Base-by-base conservation (phyloP, 2,113 vertebrate genomes). In the Scortum barcoo region DNA sequence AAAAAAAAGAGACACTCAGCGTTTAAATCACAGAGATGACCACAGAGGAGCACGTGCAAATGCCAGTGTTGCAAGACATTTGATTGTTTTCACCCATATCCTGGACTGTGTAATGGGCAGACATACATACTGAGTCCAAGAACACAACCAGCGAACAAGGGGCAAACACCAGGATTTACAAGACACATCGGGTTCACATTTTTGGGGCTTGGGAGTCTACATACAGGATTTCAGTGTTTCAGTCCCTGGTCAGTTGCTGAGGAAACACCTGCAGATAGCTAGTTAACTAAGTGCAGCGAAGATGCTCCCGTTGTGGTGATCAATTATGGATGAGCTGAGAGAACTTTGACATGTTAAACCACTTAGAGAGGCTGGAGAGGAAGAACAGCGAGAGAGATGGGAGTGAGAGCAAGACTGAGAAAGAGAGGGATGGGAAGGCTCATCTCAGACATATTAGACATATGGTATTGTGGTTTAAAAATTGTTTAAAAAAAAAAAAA, bases 301-400 rank as follows among this genome's bases (percentile, higher is more conserved):
- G 93, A 95, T 89, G 91, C 85, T 85, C 81, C 91, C 90, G 78
- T 89, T 89, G 89, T 89, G 85, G 72, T 67, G 78, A 95, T 95
- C 92, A 95, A 95, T 95, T 94, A 95, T 95, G 93, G 91, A 95
- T 94, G 94, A 91, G 82, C 84, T 20, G 85, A 92, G 93, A 90
- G 93, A 95, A 95, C 93, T 93, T 93, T 90, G 92, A 95, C 94
- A 94, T 94, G 94, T 94, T 93, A 94, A 95, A 94, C 93, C 95
- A 95, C 94, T 95, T 95, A 94, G 92, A 94, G 91, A 63, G 87
- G 77, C 80, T 86, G 86, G 76, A 86, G 88, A 83, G 73, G 80
- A 90, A 81, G 84, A 94, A 83, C 75, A 80, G 87, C 72, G n/a
- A 48, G 82, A 81, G 85, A 84, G 78, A 86, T 26, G 40, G 38